Conservation (phyloP, 2,888 invertebrate species). For the Acanthopleura granulata region DNA sequence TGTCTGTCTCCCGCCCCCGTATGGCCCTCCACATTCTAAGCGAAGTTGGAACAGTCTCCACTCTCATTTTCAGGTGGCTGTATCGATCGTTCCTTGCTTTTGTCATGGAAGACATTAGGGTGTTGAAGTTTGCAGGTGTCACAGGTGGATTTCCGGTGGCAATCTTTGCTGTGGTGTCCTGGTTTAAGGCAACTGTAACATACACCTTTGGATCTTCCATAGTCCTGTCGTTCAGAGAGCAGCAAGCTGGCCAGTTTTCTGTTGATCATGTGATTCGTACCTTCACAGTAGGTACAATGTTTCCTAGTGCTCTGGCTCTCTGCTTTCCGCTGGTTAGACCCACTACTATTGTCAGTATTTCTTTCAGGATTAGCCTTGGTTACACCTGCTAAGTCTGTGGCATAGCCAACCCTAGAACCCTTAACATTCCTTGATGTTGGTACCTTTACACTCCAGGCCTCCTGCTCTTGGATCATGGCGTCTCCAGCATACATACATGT, state of each 20-base stretch:
- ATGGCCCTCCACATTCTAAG: background rate
- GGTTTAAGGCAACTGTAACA: constrained; percentile 24
- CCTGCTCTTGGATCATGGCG: constrained; percentile 12
- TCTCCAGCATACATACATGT: constrained; percentile 22
- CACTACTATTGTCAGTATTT: background rate
- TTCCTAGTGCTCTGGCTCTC: background rate
- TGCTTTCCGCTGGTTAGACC: no score
- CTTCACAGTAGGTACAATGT: constrained; percentile 4
- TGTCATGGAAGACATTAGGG: constrained; percentile 20
- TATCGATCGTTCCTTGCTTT: background rate
- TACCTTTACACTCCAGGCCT: background rate
- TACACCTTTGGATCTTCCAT: background rate
- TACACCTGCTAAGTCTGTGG: background rate
- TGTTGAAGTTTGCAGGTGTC: constrained; percentile 19
- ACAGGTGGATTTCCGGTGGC: constrained; percentile 13
- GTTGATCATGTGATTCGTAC: background rate
- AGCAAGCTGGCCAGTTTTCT: background rate
- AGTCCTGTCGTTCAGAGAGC: background rate
- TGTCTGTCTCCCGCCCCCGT: constrained; percentile 18
- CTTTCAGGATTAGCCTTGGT: background rate
- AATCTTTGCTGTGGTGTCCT: constrained; percentile 12
- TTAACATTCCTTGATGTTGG: background rate
- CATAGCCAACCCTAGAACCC: background rate
- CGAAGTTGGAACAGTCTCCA: background rate
- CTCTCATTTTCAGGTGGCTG: background rate